These are phyloP conservation scores for Jaculus jaculus DNA, from an alignment of 2,113 vertebrate genomes.

Conservation along the genomic window DNA sequence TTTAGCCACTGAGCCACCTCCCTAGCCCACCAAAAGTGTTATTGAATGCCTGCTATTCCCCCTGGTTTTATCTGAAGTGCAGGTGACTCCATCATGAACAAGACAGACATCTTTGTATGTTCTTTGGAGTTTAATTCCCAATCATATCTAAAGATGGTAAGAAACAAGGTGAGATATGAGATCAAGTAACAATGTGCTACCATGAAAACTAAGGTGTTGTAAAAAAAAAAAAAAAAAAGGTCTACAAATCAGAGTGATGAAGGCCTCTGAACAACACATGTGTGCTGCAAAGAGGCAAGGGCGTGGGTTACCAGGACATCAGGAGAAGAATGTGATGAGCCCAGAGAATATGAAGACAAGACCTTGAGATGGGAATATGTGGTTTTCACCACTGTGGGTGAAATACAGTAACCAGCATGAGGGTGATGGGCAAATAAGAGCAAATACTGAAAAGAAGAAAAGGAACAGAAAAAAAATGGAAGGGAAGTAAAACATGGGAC, in stretches of 20 bases:
- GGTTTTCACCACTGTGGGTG: neutral
- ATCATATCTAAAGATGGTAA: neutral
- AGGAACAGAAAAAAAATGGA: neutral
- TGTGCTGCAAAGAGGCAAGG: neutral
- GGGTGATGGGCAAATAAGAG: neutral
- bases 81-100: neutral
- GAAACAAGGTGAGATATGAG: neutral
- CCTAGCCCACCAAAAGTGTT: neutral
- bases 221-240: no score
- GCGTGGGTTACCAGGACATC: neutral
- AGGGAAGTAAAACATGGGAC: constrained; percentile 11
- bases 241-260: neutral
- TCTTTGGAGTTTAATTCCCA: neutral
- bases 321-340: neutral
- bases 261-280: neutral
- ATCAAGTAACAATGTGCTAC: neutral
- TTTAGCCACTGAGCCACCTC: no score
- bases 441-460: neutral
- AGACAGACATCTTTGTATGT: neutral
- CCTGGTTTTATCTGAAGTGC: neutral
- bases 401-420: neutral
- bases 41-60: neutral
- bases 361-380: neutral
- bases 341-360: neutral
- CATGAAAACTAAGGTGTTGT: neutral